Base-by-base conservation (phyloP, 2,113 vertebrate genomes). In the Nyctibius bracteatus region DNA sequence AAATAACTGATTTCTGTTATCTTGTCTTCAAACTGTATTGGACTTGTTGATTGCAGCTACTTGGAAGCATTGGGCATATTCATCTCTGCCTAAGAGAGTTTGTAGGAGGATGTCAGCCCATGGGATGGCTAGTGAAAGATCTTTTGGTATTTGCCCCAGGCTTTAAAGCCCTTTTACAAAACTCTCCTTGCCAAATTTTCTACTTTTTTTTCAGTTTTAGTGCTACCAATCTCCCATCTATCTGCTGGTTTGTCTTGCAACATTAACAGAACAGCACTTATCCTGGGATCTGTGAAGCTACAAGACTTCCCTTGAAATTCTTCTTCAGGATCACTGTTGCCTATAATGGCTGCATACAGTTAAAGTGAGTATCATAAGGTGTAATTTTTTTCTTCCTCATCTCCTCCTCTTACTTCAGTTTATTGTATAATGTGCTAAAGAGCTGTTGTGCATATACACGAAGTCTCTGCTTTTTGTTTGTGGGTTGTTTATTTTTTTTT, bases 341-440 rank as follows among this genome's bases (percentile, higher is more conserved):
- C 46, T 72, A 0, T 7, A 55, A 57, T 23, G 31, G 22, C 61
- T 67, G 15, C 8, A 8, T 5, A 14, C 13, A 62, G 8, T 21
- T 58, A 10, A 35, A 58, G 22, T 12, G 51, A 39, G 2, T 20
- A 39, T 49, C 24, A 28, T 17, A 37, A n/a, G 0, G 1, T 52
- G 22, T 28, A 11, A 30, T 10, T 19, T 51, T n/a, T 43, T 68
- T 12, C 46, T 67, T 71, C 31, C 12, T 27, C 21, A 70, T 5
- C 17, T 70, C 22, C 30, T 81, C 39, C 4, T 92, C 23, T 81
- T 52, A 55, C 6, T 70, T 87, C 31, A 37, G 4, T 44, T 77
- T 57, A 33, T 68, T 91, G 47, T 35, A 11, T 14, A 31, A 63
- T 0, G 0, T 14, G 17, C 46, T 23, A 3, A 49, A 46, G 30